phyloP scores from a whole-genome alignment of 2,113 vertebrate genomes.

The Pseudorectes ferrugineus region DNA sequence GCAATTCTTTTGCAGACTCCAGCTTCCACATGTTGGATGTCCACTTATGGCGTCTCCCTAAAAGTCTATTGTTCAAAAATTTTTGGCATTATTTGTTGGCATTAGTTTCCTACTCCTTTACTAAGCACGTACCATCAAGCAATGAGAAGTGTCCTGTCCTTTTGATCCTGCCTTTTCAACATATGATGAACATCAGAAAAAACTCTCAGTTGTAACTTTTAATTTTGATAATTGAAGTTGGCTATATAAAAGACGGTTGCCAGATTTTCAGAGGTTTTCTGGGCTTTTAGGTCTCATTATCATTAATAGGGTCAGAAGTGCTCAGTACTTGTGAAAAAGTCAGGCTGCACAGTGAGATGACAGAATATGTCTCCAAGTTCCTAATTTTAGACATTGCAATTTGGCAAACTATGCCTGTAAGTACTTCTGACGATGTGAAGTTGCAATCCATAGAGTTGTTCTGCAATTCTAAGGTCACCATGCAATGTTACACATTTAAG shows the following conservation, averaged over 20 bases:
- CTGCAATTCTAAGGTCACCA: background rate
- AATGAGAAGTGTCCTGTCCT: background rate
- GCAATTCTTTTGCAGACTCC: background rate
- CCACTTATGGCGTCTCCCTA: background rate
- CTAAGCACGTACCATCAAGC: background rate
- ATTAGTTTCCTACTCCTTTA: background rate
- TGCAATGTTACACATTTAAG: background rate
- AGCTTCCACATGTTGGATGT: background rate
- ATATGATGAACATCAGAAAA: background rate
- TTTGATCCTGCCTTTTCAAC: background rate
- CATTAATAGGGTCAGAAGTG: background rate
- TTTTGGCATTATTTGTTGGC: background rate
- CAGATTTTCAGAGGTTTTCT: background rate
- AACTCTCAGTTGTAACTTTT: background rate
- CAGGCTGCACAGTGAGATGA: background rate
- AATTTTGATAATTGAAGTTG: background rate
- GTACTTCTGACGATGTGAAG: background rate
- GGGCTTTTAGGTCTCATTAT: background rate
- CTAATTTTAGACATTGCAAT: background rate
- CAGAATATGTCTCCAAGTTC: background rate
- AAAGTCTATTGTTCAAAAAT: background rate
- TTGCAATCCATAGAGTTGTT: background rate
- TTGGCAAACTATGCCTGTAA: background rate
- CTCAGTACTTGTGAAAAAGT: background rate
- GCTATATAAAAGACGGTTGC: background rate